These are phyloP conservation scores for Cheilinus undulatus DNA, from an alignment of 2,113 vertebrate species.

Conservation along the genomic window DNA sequence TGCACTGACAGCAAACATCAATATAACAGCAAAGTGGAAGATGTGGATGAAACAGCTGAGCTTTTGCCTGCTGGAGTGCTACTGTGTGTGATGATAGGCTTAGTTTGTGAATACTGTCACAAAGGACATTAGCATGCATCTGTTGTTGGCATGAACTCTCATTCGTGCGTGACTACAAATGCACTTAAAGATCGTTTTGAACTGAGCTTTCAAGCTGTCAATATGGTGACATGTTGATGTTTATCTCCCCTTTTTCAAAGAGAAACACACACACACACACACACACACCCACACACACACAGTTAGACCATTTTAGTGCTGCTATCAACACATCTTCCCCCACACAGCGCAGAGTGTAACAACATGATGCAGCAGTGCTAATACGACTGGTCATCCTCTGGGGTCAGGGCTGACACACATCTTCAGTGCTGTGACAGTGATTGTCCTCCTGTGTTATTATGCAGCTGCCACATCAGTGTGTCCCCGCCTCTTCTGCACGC, in stretches of 20 bases:
- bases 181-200: slow-evolving; percentile 26
- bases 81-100: slow-evolving; percentile 11
- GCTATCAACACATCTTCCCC: slow-evolving; percentile 24
- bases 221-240: slow-evolving; percentile 10
- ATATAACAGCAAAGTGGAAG: slow-evolving; percentile 12
- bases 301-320: background rate
- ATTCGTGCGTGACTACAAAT: slow-evolving; percentile 21
- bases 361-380: slow-evolving; percentile 51
- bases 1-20: slow-evolving; percentile 24
- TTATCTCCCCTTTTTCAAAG: background rate
- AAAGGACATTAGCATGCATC: slow-evolving; percentile 6
- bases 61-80: slow-evolving; percentile 4
- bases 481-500: background rate
- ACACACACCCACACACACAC: slow-evolving; percentile 11
- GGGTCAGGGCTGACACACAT: slow-evolving; percentile 67
- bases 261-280: slow-evolving; percentile 22
- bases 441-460: slow-evolving; percentile 67
- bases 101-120: background rate
- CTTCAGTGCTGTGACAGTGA: slow-evolving; percentile 70
- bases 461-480: slow-evolving; percentile 51
- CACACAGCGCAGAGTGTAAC: slow-evolving; percentile 24
- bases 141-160: background rate
- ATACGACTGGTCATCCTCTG: slow-evolving; percentile 67
- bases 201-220: slow-evolving; percentile 6
- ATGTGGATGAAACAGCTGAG: slow-evolving; percentile 12